These are phyloP conservation scores for Ctenicera cuprea DNA, from an alignment of 2,888 invertebrate genomes.

Conservation along the genomic window DNA sequence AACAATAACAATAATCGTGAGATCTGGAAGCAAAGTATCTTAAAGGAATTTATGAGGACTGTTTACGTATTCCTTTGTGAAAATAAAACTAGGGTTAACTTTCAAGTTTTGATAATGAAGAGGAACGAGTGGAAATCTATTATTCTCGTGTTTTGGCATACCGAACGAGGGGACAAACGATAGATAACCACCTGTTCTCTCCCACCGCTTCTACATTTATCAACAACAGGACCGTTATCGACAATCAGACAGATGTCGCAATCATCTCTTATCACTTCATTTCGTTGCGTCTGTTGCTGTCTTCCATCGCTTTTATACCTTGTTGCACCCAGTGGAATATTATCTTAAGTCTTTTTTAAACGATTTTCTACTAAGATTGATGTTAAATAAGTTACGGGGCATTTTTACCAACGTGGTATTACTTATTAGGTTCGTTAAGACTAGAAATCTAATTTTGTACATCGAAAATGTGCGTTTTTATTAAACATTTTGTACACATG, in stretches of 20 bases:
- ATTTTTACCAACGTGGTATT: too few species aligned
- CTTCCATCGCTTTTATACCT: conserved; percentile 20
- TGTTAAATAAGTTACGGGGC: too few species aligned
- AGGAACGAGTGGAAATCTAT: conserved; percentile 12
- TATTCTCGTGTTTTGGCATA: conserved; percentile 18
- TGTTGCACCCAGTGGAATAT: conserved; percentile 1
- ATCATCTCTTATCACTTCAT: conserved; percentile 56
- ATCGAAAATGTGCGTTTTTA: too few species aligned
- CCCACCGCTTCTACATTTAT: conserved; percentile 57
- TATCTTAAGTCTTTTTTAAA: conserved; percentile 7
- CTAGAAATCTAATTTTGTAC: too few species aligned
- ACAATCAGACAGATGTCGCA: conserved; percentile 60
- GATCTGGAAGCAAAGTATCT: too few species aligned
- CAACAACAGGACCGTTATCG: conserved; percentile 55
- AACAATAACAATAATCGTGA: too few species aligned
- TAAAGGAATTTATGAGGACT: too few species aligned
- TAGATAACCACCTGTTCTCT: conserved; percentile 62
- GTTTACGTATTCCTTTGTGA: too few species aligned
- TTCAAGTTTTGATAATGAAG: conserved; percentile 17
- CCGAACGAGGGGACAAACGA: conserved; percentile 29
- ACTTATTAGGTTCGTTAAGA: too few species aligned
- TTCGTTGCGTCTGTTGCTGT: conserved; percentile 40
- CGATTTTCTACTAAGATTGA: background rate
- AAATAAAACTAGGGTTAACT: conserved; percentile 10
- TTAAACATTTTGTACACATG: too few species aligned